Evolutionary conservation across 1,140 invertebrate species (phyloP).

Genomic region (Bombus superbus): DNA sequence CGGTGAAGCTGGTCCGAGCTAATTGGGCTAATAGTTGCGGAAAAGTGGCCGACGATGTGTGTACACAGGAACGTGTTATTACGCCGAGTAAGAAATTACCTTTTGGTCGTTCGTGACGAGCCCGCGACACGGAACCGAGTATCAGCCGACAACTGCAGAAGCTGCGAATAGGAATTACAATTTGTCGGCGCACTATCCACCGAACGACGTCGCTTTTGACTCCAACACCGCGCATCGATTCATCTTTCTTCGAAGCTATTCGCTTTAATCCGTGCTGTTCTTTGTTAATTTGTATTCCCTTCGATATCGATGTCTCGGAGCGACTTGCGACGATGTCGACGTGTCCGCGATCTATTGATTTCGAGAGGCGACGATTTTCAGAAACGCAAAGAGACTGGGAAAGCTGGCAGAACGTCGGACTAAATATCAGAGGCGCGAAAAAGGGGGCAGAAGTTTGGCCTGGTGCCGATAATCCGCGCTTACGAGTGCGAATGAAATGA

Average conservation of each 20-base stretch:
- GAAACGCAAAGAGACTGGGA: not conserved
- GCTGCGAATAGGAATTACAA: constrained; percentile 31
- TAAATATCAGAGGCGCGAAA: not conserved
- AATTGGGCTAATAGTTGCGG: constrained; percentile 47
- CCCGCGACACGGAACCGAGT: constrained; percentile 41
- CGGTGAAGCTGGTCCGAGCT: not conserved
- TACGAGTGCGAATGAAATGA: not conserved
- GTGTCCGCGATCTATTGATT: not conserved
- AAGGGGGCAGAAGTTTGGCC: not conserved
- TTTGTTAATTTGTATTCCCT: not conserved
- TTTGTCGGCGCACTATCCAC: not conserved
- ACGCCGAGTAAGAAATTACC: constrained; percentile 45
- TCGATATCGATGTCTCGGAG: not conserved
- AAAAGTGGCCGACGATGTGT: constrained; percentile 46
- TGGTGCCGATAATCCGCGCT: constrained; percentile 30
- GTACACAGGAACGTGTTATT: constrained; percentile 43
- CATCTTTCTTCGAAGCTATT: not conserved
- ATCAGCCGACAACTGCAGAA: constrained; percentile 42
- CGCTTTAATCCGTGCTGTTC: not conserved
- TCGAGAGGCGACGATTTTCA: not conserved
- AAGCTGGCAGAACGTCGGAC: not conserved
- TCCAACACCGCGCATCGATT: not conserved
- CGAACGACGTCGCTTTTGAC: not conserved
- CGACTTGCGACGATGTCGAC: not conserved
- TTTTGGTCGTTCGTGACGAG: constrained; percentile 34